Evolutionary conservation across 1,140 invertebrate genomes (phyloP), one percentile per base, ranked within the genome.

Genomic region (Palaemon carinicauda): DNA sequence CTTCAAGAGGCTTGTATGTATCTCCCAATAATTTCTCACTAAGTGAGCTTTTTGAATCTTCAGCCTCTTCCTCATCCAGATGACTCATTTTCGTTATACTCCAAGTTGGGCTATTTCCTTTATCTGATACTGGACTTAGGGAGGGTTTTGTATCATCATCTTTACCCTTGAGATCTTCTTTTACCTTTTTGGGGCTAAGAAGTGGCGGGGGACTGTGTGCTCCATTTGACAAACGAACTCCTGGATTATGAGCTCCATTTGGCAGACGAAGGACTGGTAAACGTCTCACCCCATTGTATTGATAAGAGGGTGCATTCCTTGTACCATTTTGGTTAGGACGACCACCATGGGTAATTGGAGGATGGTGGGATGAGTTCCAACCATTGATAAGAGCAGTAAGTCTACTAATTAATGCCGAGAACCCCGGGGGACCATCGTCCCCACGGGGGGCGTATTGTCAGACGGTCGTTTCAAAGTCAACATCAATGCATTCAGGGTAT

Each of bases 361-460:
- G 19, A 9, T 60, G 53, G 50, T 51, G 71, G 29, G 81, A 71
- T 27, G 81, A 71, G 60, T 82, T 89, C 88, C 83, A 87, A 29
- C 83, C 71, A 41, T 87, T 87, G 60, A 87, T 87, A 50, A 85
- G 81, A 51, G 86, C 79, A 65, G 84, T 78, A 69, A 89, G 78
- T 80, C 88, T 83, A 80, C 74, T 80, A 69, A 89, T 31, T 19
- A 89, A 69, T 78, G 79, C 73, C 31, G 81, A 71, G 85, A 89
- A 65, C 88, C 88, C 88, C 88, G 88, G 85, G 83, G 88, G 88
- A 21, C 53, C 52, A 69, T 83, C 78, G 54, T 83, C 81, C 60
- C 84, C 82, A 73, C 88, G 88, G 88, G 88, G 88, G 79, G 86
- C 88, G 88, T 89, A 89, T 89, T 84, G 88, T 89, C 88, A 89